Evolutionary conservation across 2,113 vertebrate species (phyloP).

Genomic region (Cebidichthys violaceus): DNA sequence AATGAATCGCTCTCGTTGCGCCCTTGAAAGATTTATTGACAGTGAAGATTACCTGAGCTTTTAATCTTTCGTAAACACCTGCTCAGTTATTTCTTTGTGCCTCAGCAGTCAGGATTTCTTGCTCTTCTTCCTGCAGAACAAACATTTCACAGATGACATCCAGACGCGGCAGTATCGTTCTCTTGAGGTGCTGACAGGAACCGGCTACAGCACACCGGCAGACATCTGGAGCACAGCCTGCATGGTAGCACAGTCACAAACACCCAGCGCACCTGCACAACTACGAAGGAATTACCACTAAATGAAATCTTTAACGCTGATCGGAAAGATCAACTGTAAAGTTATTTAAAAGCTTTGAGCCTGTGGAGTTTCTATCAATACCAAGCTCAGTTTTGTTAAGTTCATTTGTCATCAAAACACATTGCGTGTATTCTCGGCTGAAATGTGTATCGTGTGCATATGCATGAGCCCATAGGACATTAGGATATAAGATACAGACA

Average conservation of each 20-base stretch:
- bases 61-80: not conserved
- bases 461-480: not conserved
- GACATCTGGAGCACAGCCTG: constrained; percentile 99
- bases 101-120: constrained; percentile 12
- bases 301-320: not conserved
- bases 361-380: not conserved
- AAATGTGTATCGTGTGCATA: not conserved
- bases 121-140: constrained; percentile 84
- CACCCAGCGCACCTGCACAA: not conserved
- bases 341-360: not conserved
- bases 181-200: constrained; percentile 93
- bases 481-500: not conserved
- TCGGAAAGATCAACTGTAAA: not conserved
- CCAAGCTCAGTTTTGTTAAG: not conserved
- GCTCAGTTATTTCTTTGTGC: not conserved
- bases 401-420: not conserved
- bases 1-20: not conserved
- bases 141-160: constrained; percentile 98
- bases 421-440: not conserved
- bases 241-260: constrained; percentile 86
- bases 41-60: not conserved
- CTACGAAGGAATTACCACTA: not conserved
- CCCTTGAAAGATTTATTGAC: not conserved
- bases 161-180: constrained; percentile 97
- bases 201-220: constrained; percentile 94